Evolutionary conservation across 2,797 vertebrate genomes (phyloP).

Genomic region (Galagoides demidoff): DNA sequence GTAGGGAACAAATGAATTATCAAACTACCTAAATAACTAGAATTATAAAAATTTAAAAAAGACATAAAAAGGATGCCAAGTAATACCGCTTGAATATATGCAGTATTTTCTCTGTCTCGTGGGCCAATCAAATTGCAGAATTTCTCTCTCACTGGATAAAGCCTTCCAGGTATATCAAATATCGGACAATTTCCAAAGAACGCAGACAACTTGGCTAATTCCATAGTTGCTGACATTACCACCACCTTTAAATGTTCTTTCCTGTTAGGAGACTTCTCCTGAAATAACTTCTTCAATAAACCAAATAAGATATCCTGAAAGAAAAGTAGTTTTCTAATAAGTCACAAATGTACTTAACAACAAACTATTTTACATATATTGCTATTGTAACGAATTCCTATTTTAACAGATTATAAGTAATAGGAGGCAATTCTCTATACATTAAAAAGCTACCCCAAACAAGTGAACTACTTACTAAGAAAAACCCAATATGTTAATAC

Average conservation of each 20-base stretch:
- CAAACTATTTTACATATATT: slow-evolving; percentile 53
- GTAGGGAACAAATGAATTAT: slow-evolving; percentile 40
- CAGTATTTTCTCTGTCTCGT: slow-evolving; percentile 92
- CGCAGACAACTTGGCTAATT: slow-evolving; percentile 93
- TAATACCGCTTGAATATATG: slow-evolving; percentile 95
- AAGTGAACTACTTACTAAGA: slow-evolving; percentile 32
- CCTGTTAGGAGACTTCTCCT: slow-evolving; percentile 86
- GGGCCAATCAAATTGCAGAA: slow-evolving; percentile 95
- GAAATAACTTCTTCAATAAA: slow-evolving; percentile 94
- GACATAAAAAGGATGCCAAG: slow-evolving; percentile 44
- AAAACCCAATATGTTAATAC: slow-evolving; percentile 78
- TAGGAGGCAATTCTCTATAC: neutral
- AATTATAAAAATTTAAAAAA: slow-evolving; percentile 46
- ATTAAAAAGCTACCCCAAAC: slow-evolving; percentile 41
- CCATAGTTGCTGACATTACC: slow-evolving; percentile 98
- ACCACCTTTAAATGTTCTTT: slow-evolving; percentile 92
- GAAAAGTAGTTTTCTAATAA: slow-evolving; percentile 58
- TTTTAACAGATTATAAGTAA: slow-evolving; percentile 23
- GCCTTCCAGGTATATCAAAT: slow-evolving; percentile 95
- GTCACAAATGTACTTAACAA: slow-evolving; percentile 10
- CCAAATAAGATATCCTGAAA: slow-evolving; percentile 97
- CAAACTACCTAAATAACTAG: slow-evolving; percentile 38
- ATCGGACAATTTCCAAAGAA: slow-evolving; percentile 94
- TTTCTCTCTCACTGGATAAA: slow-evolving; percentile 93
- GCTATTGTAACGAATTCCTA: slow-evolving; percentile 11